Percentiles rank a stretch among this genome's conserved stretches.
phyloP scores from a whole-genome alignment of 1,140 invertebrate genomes.

The Anastrepha obliqua region DNA sequence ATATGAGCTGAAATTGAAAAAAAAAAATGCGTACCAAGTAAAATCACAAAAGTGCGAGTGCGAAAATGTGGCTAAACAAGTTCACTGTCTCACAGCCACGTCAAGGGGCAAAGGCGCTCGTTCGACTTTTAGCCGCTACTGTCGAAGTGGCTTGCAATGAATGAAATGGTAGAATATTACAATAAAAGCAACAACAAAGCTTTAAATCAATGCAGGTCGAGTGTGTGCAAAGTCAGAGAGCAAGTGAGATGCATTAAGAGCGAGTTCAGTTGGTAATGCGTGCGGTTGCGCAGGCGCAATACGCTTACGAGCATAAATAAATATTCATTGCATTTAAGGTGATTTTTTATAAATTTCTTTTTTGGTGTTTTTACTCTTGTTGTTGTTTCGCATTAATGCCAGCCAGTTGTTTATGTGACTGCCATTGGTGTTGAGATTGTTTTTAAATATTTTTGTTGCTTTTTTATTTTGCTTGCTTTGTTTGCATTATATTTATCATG shows the following conservation, averaged over 20 bases:
- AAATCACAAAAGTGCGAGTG: background rate
- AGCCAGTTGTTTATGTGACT: conserved; percentile 16
- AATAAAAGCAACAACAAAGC: no score
- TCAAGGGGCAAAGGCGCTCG: background rate
- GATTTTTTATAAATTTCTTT: background rate
- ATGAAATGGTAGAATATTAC: background rate
- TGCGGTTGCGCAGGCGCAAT: background rate
- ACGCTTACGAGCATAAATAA: background rate
- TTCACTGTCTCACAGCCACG: background rate
- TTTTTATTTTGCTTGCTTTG: background rate
- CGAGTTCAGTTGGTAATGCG: background rate
- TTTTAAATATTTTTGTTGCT: conserved; percentile 11
- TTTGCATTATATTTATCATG: background rate
- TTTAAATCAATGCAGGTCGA: background rate
- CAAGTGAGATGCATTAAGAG: background rate
- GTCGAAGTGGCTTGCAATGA: conserved; percentile 11
- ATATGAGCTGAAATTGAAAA: background rate
- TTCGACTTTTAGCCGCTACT: background rate
- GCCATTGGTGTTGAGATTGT: conserved; percentile 10
- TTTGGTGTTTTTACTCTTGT: background rate
- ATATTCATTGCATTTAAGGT: background rate
- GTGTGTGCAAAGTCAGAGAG: background rate
- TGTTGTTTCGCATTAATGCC: conserved; percentile 2
- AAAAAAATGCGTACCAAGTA: background rate
- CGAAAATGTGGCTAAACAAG: conserved; percentile 28